Evolutionary conservation across 1,140 invertebrate species (phyloP).

Genomic region (Ips typographus): DNA sequence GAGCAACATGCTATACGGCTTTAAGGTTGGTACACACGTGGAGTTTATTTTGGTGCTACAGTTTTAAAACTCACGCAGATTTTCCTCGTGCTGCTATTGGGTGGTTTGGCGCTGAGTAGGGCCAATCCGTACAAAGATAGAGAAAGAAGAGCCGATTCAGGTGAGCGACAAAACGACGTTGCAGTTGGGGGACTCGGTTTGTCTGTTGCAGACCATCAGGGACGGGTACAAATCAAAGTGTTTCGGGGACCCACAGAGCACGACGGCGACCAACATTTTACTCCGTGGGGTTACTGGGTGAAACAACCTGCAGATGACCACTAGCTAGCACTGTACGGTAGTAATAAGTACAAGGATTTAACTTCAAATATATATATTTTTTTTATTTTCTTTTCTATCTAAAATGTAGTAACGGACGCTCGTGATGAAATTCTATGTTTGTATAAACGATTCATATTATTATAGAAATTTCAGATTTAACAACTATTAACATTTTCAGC

Average conservation of each 20-base stretch:
- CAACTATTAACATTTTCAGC: no score
- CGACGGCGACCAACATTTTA: conserved; percentile 59
- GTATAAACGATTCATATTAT: no score
- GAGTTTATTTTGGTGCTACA: no score
- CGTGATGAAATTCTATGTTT: conserved; percentile 41
- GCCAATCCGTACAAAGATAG: no score
- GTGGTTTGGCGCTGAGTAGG: no score
- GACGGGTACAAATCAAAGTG: conserved; percentile 71
- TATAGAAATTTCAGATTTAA: no score
- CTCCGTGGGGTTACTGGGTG: conserved; percentile 73
- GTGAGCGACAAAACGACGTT: neutral
- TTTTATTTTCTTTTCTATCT: conserved; percentile 33
- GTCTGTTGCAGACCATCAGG: conserved; percentile 32
- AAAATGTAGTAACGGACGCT: conserved; percentile 42
- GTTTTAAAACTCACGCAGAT: no score
- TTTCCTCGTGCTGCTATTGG: no score
- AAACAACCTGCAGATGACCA: conserved; percentile 64
- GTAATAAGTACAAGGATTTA: conserved; percentile 22
- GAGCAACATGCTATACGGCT: no score
- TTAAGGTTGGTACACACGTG: no score
- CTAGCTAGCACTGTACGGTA: neutral
- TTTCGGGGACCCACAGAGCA: conserved; percentile 65
- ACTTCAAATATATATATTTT: conserved; percentile 49
- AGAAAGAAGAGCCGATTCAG: neutral
- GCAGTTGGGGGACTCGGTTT: neutral